These are phyloP conservation scores for Zeugodacus cucurbitae DNA, from an alignment of 1,140 invertebrate genomes.

Conservation along the genomic window DNA sequence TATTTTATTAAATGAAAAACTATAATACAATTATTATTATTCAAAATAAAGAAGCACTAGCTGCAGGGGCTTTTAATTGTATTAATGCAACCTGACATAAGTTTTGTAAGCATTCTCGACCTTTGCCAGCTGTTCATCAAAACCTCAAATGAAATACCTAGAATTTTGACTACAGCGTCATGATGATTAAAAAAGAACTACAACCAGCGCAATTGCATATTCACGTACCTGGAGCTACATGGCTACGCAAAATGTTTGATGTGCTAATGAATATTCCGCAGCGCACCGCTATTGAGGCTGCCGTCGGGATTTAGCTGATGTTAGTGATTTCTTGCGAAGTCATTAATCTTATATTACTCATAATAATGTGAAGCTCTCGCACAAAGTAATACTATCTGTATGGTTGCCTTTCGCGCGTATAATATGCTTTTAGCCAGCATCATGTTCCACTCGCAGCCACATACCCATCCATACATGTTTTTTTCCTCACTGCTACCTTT, in stretches of 20 bases:
- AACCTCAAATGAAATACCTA: no score
- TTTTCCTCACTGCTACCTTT: not conserved
- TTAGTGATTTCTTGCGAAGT: constrained; percentile 46
- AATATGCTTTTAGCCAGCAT: not conserved
- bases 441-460: not conserved
- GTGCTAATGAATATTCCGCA: not conserved
- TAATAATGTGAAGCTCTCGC: constrained; percentile 43
- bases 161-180: no score
- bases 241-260: not conserved
- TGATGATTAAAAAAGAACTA: no score
- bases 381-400: not conserved
- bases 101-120: no score
- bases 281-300: not conserved
- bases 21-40: no score
- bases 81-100: no score
- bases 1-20: no score
- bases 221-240: not conserved
- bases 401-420: not conserved
- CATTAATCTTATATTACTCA: constrained; percentile 58
- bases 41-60: no score
- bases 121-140: no score
- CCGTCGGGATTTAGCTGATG: not conserved
- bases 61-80: no score
- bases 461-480: not conserved
- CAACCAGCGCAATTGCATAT: not conserved